Percentiles rank a stretch among this genome's conserved stretches.
These are phyloP conservation scores for Anguilla megastoma DNA, from an alignment of 2,797 vertebrate species.

Conservation along the genomic window DNA sequence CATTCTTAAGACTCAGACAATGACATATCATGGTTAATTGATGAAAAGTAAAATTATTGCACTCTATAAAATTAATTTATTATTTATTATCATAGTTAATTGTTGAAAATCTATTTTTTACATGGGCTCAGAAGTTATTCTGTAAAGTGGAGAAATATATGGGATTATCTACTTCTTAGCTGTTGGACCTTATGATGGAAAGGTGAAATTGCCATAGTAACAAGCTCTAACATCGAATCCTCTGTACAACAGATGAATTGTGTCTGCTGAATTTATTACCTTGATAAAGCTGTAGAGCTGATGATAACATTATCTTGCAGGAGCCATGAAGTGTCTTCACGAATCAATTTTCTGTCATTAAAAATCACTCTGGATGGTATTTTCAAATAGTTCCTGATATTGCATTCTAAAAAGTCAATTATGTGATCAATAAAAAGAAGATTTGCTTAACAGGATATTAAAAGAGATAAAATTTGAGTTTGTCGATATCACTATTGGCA, in stretches of 20 bases:
- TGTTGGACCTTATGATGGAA: slow-evolving; percentile 33
- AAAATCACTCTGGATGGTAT: slow-evolving; percentile 58
- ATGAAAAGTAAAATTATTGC: background rate
- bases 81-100: background rate
- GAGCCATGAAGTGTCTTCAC: slow-evolving; percentile 51
- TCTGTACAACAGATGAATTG: slow-evolving; percentile 36
- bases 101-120: background rate
- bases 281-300: slow-evolving; percentile 50
- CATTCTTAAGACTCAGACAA: background rate
- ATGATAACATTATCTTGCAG: slow-evolving; percentile 50
- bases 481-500: slow-evolving; percentile 59
- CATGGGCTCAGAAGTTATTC: background rate
- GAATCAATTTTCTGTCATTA: slow-evolving; percentile 65
- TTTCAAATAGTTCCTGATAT: slow-evolving; percentile 57
- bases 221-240: slow-evolving; percentile 40
- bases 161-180: slow-evolving; percentile 30
- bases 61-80: background rate
- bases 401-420: slow-evolving; percentile 66
- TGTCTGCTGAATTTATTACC: slow-evolving; percentile 51
- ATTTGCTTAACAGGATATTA: slow-evolving; percentile 68
- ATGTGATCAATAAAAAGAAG: slow-evolving; percentile 60
- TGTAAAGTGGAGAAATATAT: slow-evolving; percentile 14
- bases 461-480: slow-evolving; percentile 59
- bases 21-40: background rate
- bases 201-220: slow-evolving; percentile 30